These are phyloP conservation scores for Panurus biarmicus DNA, from an alignment of 2,113 vertebrate genomes.

Conservation along the genomic window DNA sequence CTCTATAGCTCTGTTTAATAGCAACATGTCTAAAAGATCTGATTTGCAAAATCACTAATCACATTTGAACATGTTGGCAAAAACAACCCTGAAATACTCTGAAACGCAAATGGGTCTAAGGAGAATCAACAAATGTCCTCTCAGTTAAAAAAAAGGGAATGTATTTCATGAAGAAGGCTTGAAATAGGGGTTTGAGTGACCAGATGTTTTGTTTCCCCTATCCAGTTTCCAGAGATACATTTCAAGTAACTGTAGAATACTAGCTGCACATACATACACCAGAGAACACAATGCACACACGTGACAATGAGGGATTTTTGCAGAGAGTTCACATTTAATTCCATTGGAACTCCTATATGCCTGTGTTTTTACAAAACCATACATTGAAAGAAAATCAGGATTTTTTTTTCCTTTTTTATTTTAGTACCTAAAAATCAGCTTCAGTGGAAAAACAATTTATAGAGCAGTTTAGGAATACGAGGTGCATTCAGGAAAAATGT, in stretches of 20 bases:
- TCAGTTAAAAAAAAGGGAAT: neutral
- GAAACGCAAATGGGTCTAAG: neutral
- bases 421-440: neutral
- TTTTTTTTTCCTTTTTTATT: neutral
- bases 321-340: neutral
- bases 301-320: neutral
- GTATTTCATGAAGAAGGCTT: neutral
- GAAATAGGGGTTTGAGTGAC: neutral
- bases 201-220: neutral
- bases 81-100: neutral
- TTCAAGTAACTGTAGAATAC: neutral
- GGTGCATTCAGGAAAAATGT: neutral
- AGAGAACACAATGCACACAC: accelerated
- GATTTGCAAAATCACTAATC: neutral
- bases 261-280: neutral
- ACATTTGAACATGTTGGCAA: neutral
- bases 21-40: neutral
- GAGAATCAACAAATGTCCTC: neutral
- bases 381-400: neutral
- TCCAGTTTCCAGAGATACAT: neutral
- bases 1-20: neutral
- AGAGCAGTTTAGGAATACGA: neutral
- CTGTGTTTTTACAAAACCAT: neutral
- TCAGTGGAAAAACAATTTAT: neutral
- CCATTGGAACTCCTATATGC: neutral